Evolutionary conservation across 2,113 vertebrate species (phyloP).

Genomic region (Chloebia gouldiae): DNA sequence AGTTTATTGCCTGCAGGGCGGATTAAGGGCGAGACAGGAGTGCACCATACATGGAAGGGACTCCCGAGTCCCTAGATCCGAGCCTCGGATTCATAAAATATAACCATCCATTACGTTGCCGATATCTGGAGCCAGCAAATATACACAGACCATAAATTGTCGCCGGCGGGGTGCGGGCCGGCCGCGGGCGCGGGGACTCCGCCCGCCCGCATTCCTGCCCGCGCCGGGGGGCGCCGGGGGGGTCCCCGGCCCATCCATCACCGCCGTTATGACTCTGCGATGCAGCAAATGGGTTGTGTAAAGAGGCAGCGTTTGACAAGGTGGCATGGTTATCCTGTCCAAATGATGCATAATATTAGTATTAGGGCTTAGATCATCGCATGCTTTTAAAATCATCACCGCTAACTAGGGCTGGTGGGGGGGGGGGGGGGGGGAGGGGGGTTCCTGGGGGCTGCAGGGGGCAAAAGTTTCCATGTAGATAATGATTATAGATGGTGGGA

Average conservation of each 20-base stretch:
- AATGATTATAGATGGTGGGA: constrained; percentile 18
- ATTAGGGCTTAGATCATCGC: constrained; percentile 55
- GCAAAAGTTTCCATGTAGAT: constrained; percentile 60
- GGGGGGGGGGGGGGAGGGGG: no score
- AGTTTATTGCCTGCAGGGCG: constrained; percentile 62
- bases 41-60: constrained; percentile 78
- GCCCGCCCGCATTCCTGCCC: constrained; percentile 64
- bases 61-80: constrained; percentile 63
- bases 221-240: constrained; percentile 40
- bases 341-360: constrained; percentile 63
- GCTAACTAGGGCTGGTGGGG: not conserved
- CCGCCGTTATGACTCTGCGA: constrained; percentile 61
- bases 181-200: constrained; percentile 24
- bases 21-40: constrained; percentile 61
- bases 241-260: constrained; percentile 65
- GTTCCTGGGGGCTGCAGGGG: not conserved
- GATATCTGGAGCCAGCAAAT: constrained; percentile 89
- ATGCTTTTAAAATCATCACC: constrained; percentile 74
- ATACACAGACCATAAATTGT: constrained; percentile 92
- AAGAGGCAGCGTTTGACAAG: constrained; percentile 55
- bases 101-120: constrained; percentile 75
- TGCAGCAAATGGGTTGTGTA: constrained; percentile 57
- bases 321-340: constrained; percentile 63
- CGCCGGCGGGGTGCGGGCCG: constrained; percentile 62
- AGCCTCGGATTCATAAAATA: constrained; percentile 76